These are phyloP conservation scores for Hystrix brachyura DNA, from an alignment of 2,113 vertebrate species.

Conservation along the genomic window DNA sequence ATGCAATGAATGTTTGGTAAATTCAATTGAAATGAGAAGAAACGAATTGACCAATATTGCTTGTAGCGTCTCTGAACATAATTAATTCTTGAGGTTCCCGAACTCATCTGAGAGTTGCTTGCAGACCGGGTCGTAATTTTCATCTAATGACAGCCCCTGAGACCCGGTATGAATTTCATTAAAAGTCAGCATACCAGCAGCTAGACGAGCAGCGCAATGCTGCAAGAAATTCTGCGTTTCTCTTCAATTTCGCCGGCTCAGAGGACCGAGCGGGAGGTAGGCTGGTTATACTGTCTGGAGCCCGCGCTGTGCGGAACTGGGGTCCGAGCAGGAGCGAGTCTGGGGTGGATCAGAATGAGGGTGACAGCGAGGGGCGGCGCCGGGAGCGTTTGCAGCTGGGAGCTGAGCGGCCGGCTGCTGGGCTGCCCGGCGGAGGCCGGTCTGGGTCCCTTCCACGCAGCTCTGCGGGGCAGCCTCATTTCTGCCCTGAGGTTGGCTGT, in stretches of 20 bases:
- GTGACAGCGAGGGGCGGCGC: neutral
- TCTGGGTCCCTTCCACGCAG: constrained; percentile 11
- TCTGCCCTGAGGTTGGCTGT: constrained; percentile 64
- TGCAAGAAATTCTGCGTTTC: neutral
- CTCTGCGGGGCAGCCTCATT: neutral
- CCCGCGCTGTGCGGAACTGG: neutral
- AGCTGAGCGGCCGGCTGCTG: neutral
- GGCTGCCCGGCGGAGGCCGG: neutral
- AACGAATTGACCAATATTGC: constrained; percentile 70
- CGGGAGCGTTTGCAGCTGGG: neutral
- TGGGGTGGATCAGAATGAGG: constrained; percentile 26
- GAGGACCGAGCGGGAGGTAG: constrained; percentile 14
- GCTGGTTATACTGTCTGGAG: neutral
- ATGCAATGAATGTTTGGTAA: constrained; percentile 67
- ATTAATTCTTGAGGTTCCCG: constrained; percentile 75
- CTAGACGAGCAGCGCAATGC: constrained; percentile 14
- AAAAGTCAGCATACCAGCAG: constrained; percentile 61
- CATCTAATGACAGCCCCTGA: constrained; percentile 67
- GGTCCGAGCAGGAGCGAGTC: neutral
- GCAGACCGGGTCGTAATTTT: constrained; percentile 68
- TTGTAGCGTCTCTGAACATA: constrained; percentile 63
- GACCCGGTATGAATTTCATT: constrained; percentile 76
- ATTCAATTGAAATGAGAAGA: constrained; percentile 76
- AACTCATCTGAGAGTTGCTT: constrained; percentile 76
- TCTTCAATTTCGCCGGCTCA: neutral